Base-by-base conservation (phyloP, 2,888 invertebrate species). In the Phyllotreta cruciferae region DNA sequence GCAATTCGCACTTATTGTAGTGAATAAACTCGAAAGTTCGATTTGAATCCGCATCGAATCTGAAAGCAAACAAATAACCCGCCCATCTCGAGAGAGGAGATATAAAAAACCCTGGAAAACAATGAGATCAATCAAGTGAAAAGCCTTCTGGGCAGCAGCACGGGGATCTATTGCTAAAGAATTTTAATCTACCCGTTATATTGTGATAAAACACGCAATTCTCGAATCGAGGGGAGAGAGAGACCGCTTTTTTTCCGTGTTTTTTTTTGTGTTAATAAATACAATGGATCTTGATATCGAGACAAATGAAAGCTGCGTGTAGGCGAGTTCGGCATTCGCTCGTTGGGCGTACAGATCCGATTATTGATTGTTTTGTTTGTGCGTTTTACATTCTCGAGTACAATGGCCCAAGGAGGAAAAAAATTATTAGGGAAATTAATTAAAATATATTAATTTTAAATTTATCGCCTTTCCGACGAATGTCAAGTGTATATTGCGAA, bases 221-320 rank as follows among this genome's bases (percentile, higher is more conserved):
- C 74, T 72, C 72, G 72, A 75, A 77, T 77, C 76, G 75, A 75
- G 75, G 74, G 76, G 74, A 73, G 68, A 64, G 61, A 24, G 24
- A 24, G 24, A 24, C 24, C 24, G 24, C 24, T 24, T 24, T 24
- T 24, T 24, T 24, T 24, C n/a, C 24, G 24, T 24, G 24, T 24
- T 24, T 24, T 63, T 72, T 73, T 73, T 73, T 73, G 71, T 72
- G 71, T 69, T 70, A 70, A 71, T 71, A 72, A 77, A 77, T 74
- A 78, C 78, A 77, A 78, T 77, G 75, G 76, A 71, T 67, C 74
- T 71, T 73, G 75, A 74, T 75, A 76, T 67, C 64, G 72, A 77
- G 77, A 77, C 76, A 77, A 77, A 78, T 76, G 75, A 78, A 77
- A 74, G 75, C 74, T 68, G 71, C 70, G 77, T 77, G 77, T 66